These are phyloP conservation scores for Thyatira batis DNA, from an alignment of 2,888 invertebrate species.

Conservation along the genomic window DNA sequence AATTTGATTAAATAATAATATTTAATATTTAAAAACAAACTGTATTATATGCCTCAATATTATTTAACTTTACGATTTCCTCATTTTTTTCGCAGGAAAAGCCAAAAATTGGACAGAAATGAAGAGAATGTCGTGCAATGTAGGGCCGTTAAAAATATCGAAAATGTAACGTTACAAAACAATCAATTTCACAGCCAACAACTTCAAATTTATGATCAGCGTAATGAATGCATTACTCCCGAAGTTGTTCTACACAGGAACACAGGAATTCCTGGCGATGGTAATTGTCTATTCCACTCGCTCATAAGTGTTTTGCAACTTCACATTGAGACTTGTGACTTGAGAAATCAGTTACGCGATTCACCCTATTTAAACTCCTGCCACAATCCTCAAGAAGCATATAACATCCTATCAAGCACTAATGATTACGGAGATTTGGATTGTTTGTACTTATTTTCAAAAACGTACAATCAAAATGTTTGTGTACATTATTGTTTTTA, in stretches of 20 bases:
- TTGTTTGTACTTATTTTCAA: conserved; percentile 44
- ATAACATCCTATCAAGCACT: conserved; percentile 39
- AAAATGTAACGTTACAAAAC: conserved; percentile 24
- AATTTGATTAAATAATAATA: conserved; percentile 38
- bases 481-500: conserved; percentile 41
- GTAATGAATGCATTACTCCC: conserved; percentile 32
- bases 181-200: conserved; percentile 19
- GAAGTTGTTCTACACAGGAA: conserved; percentile 38
- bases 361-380: conserved; percentile 47
- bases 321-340: conserved; percentile 39
- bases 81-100: conserved; percentile 37
- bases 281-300: conserved; percentile 33
- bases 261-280: conserved; percentile 34
- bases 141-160: conserved; percentile 28
- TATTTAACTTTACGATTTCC: conserved; percentile 34
- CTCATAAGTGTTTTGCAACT: conserved; percentile 43
- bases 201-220: conserved; percentile 28
- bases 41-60: conserved; percentile 25
- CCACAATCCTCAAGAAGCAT: conserved; percentile 44
- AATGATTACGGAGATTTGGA: conserved; percentile 44
- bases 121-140: conserved; percentile 30
- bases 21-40: conserved; percentile 37
- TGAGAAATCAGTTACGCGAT: conserved; percentile 43
- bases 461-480: conserved; percentile 47
- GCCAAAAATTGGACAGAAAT: conserved; percentile 32